Evolutionary conservation across 2,888 invertebrate genomes (phyloP).

Genomic region (Syritta pipiens): DNA sequence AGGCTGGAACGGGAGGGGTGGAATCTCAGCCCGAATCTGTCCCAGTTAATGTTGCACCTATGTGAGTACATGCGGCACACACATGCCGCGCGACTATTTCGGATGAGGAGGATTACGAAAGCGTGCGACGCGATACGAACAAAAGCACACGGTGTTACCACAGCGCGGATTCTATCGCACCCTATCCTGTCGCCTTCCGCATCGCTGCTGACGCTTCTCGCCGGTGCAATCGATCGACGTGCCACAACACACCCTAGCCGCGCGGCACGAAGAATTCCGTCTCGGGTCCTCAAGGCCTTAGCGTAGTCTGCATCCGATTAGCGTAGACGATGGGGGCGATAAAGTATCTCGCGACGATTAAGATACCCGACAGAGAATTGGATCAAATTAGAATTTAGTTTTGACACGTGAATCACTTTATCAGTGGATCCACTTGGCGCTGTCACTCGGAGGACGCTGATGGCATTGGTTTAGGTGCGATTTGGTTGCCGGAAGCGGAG

Average conservation of each 20-base stretch:
- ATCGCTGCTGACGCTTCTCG: not conserved
- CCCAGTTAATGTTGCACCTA: conserved; percentile 58
- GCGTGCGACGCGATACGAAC: not conserved
- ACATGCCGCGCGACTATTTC: conserved; percentile 38
- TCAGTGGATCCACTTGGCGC: conserved; percentile 21
- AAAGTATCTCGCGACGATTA: conserved; percentile 41
- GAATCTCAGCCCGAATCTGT: no score
- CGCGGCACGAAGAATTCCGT: no score
- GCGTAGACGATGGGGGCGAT: conserved; percentile 36
- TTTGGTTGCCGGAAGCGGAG: no score
- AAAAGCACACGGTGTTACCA: not conserved
- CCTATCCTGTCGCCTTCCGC: not conserved
- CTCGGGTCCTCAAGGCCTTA: conserved; percentile 24
- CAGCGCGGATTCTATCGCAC: not conserved
- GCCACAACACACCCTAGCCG: no score
- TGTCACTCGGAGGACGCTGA: conserved; percentile 6
- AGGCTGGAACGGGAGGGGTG: not conserved
- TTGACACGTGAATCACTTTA: conserved; percentile 52
- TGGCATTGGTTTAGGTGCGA: no score
- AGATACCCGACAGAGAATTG: conserved; percentile 41
- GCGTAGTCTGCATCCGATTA: conserved; percentile 44
- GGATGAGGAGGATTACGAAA: conserved; percentile 34
- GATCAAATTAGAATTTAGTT: conserved; percentile 40
- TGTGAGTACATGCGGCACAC: conserved; percentile 15
- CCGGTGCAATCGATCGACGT: no score